Base-by-base conservation (phyloP, 2,797 vertebrate species). In the Eulemur albifrons region DNA sequence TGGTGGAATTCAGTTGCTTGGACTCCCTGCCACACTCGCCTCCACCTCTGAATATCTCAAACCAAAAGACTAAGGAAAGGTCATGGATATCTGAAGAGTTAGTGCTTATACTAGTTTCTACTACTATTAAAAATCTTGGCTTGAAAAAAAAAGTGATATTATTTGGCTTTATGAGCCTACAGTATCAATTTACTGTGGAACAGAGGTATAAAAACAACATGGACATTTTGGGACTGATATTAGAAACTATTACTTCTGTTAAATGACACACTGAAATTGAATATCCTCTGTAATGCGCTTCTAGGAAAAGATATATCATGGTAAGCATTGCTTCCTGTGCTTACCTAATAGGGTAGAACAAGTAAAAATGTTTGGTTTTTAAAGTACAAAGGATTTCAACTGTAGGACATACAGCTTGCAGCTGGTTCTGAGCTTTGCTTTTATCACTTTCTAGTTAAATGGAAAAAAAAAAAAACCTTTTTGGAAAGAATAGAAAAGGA, bases 401-500 rank as follows among this genome's bases (percentile, higher is more conserved):
- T 7, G 25, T 35, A 86, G 70, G 23, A 45, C 72, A 63, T 5
- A 32, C 0, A 77, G 61, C 65, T 75, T 65, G 30, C 35, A 90
- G 63, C 38, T 86, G 72, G 75, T 70, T 70, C 75, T 96, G 8
- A 75, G 82, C 69, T 81, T 92, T 73, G 65, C 52, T 88, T 95
- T 81, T 88, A 84, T 94, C 69, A 40, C 52, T 73, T 92, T 94
- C 76, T 76, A 93, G 70, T 93, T 77, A 12, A 21, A 75, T n/a
- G 18, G 6, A 2, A 30, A 30, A 86, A 75, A 45, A 70, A 75
- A 21, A 82, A 45, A 27, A 40, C 40, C 40, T 92, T 89, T 77
- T 72, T 40, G 43, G 45, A 86, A 94, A 76, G 76, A 93, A 92
- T 30, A 93, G 89, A 92, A 96, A 93, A 97, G 92, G 61, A 70